Conservation (phyloP, 2,113 vertebrate species). For the Smithornis capensis region DNA sequence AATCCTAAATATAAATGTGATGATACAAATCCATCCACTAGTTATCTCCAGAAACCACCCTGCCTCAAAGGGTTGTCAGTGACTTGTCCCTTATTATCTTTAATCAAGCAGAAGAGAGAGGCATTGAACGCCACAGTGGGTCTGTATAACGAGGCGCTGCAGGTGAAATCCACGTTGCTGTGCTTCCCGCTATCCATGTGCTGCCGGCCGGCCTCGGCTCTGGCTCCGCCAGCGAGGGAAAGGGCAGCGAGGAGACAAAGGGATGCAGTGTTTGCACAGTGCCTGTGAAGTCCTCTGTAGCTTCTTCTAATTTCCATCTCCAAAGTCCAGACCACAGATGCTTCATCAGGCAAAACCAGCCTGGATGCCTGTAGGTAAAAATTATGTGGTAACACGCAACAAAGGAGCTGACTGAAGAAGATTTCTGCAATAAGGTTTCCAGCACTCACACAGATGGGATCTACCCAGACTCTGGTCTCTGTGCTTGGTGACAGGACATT, state of each 20-base stretch:
- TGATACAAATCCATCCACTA: conserved; percentile 17
- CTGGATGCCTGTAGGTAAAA: conserved; percentile 19
- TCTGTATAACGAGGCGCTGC: background rate
- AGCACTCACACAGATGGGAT: background rate
- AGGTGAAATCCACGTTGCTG: background rate
- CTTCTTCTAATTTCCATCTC: background rate
- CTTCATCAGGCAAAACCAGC: background rate
- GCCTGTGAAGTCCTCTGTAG: background rate
- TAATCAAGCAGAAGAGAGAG: conserved; percentile 31
- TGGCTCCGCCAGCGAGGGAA: background rate
- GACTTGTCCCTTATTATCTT: conserved; percentile 42
- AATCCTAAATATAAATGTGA: conserved; percentile 40
- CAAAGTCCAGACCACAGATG: background rate
- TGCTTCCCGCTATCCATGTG: accelerated
- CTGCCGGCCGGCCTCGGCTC: background rate
- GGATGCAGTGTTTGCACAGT: background rate
- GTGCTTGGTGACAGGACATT: background rate
- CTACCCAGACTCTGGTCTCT: background rate
- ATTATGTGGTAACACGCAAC: background rate
- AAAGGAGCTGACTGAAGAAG: conserved; percentile 24
- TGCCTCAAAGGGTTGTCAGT: background rate
- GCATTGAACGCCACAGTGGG: background rate
- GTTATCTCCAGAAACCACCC: conserved; percentile 54
- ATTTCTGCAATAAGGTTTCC: conserved; percentile 29
- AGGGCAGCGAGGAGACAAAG: conserved; percentile 9